phyloP scores from a whole-genome alignment of 1,140 invertebrate genomes.

The Drosophila kepulauana region DNA sequence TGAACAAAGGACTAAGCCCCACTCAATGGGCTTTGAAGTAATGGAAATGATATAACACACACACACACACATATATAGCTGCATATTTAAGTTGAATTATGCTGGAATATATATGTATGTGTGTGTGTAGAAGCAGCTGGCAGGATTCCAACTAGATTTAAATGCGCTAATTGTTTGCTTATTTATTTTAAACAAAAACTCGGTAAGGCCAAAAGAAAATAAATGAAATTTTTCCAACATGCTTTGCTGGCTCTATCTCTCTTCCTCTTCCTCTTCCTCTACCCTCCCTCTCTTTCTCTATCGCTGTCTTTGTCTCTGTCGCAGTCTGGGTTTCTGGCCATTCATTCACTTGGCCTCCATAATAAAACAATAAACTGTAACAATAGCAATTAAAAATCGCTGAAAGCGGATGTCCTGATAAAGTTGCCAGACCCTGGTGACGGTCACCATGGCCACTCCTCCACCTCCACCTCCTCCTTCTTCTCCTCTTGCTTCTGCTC shows the following conservation, averaged over 20 bases:
- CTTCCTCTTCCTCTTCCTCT: neutral
- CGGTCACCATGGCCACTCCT: constrained; percentile 12
- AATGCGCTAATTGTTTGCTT: constrained; percentile 72
- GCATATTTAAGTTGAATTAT: constrained; percentile 2
- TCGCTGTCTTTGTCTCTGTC: neutral
- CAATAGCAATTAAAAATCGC: constrained; percentile 83
- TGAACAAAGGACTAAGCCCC: constrained; percentile 22
- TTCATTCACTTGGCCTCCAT: constrained; percentile 80
- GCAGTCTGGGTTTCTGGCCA: constrained; percentile 56
- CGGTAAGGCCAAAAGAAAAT: constrained; percentile 53
- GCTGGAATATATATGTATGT: neutral
- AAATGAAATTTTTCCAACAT: constrained; percentile 60
- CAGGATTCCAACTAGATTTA: constrained; percentile 35
- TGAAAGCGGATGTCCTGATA: constrained; percentile 82
- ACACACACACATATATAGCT: neutral
- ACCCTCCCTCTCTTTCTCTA: constrained; percentile 12
- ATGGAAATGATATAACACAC: neutral
- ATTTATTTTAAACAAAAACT: constrained; percentile 68
- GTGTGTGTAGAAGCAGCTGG: constrained; percentile 7
- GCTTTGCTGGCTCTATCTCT: constrained; percentile 18
- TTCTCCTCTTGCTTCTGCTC: too few species aligned
- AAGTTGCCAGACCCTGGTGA: constrained; percentile 60
- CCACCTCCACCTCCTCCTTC: too few species aligned
- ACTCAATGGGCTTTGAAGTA: constrained; percentile 19
- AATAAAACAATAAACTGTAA: constrained; percentile 82